Evolutionary conservation across 2,888 invertebrate genomes (phyloP), one percentile per base, ranked within the genome.

Genomic region (Chirona hameri): DNA sequence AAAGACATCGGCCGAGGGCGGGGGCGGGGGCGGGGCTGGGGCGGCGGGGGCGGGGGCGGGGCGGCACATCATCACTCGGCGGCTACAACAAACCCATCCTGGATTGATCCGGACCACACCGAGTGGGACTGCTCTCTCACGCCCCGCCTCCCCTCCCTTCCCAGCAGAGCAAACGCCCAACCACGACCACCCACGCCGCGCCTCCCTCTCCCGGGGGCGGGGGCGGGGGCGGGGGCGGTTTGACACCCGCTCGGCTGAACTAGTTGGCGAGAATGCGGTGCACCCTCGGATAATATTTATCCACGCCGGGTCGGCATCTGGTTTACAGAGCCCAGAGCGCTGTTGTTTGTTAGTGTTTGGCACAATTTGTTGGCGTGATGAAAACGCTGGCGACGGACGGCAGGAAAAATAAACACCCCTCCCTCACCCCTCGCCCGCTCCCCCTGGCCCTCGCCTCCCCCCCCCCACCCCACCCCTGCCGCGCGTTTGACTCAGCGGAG

Each of bases 291-390:
- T 46, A 76, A 76, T 76, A 76, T 76, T 76, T 76, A 76, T 24
- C 76, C 24, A 46, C 9, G 46, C 46, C 24, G 2, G 10, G 76
- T 18, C 27, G 27, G 76, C 31, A 24, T 24, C 76, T 24, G 39
- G 76, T 76, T 46, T 76, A 24, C 76, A 76, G 46, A 9, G 39
- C 15, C 39, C 24, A 18, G 24, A 5, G 27, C 5, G 31, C 46
- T 2, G 39, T 39, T 76, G 76, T 76, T 76, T 76, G 76, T 76
- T 76, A 76, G 46, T 46, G 27, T 46, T 76, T 24, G 76, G 76
- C 76, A 76, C 76, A 76, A 76, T 76, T 76, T 76, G 76, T 76
- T 76, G 76, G 76, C 76, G 76, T 39, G 76, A 46, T 76, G 76
- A 76, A 76, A 76, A 21, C 76, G 21, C 27, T 46, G 76, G 9